Conservation (phyloP, 2,797 vertebrate genomes). For the Rhynchonycteris naso region DNA sequence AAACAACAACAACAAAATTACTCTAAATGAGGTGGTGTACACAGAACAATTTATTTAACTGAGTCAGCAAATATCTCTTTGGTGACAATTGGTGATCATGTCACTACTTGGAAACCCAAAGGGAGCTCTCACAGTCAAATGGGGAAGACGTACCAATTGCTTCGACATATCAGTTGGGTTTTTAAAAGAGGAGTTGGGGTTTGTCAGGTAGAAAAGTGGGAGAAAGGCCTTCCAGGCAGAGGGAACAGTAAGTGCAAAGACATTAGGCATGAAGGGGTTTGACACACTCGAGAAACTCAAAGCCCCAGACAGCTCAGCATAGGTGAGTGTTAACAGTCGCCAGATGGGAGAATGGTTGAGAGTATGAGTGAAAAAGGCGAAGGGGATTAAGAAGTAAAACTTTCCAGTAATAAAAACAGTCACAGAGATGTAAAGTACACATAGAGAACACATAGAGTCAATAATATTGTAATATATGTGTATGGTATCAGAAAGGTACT, state of each 20-base stretch:
- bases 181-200: background rate
- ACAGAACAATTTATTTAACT: background rate
- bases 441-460: background rate
- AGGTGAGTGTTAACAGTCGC: background rate
- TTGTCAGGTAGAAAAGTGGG: background rate
- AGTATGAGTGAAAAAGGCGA: background rate
- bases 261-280: accelerated
- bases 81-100: background rate
- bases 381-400: background rate
- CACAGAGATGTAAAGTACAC: background rate
- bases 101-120: background rate
- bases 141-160: background rate
- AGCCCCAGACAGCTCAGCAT: background rate
- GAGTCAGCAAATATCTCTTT: background rate
- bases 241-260: background rate
- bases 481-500: background rate
- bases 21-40: background rate
- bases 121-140: background rate
- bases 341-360: too few relatives aligned
- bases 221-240: background rate
- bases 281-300: background rate
- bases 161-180: background rate
- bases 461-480: background rate
- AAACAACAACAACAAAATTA: background rate
- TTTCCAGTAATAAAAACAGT: background rate